Percentiles rank a stretch among this genome's conserved stretches.
Evolutionary conservation across 2,797 vertebrate species (phyloP).

Genomic region (Sebastiscus tertius): DNA sequence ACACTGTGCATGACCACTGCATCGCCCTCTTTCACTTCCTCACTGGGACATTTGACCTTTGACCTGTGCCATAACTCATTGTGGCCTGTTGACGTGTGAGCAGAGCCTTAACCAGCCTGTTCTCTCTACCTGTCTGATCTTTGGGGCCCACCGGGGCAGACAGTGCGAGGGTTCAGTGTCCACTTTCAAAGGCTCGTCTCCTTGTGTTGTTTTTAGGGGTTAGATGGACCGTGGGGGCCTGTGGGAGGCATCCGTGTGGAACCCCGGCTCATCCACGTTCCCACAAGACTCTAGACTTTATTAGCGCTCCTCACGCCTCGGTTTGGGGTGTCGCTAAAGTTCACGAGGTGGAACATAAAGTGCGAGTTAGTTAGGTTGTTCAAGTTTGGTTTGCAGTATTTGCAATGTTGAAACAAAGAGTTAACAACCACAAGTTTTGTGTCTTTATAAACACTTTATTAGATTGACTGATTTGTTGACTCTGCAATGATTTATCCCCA

Average conservation of each 20-base stretch:
- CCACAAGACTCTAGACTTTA: conserved; percentile 32
- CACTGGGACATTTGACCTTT: conserved; percentile 68
- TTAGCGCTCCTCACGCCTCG: background rate
- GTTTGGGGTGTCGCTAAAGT: background rate
- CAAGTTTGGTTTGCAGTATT: background rate
- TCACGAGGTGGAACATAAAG: background rate
- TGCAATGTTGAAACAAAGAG: background rate
- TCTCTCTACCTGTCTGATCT: conserved; percentile 42
- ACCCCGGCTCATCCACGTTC: conserved; percentile 36
- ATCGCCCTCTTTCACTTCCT: conserved; percentile 55
- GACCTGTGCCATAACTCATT: conserved; percentile 65
- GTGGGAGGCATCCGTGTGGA: conserved; percentile 52
- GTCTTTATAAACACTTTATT: background rate
- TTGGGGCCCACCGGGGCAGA: conserved; percentile 41
- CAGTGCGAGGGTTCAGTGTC: conserved; percentile 55
- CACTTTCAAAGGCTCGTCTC: conserved; percentile 72
- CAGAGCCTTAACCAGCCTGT: conserved; percentile 27
- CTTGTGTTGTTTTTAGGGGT: conserved; percentile 62
- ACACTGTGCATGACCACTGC: conserved; percentile 17
- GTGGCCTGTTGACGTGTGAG: conserved; percentile 53
- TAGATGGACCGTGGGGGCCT: conserved; percentile 29
- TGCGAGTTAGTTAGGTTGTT: background rate
- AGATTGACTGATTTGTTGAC: background rate
- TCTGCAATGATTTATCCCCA: background rate
- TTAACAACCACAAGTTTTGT: background rate